These are phyloP conservation scores for Aegotheles bennettii DNA, from an alignment of 2,113 vertebrate genomes.

Conservation along the genomic window DNA sequence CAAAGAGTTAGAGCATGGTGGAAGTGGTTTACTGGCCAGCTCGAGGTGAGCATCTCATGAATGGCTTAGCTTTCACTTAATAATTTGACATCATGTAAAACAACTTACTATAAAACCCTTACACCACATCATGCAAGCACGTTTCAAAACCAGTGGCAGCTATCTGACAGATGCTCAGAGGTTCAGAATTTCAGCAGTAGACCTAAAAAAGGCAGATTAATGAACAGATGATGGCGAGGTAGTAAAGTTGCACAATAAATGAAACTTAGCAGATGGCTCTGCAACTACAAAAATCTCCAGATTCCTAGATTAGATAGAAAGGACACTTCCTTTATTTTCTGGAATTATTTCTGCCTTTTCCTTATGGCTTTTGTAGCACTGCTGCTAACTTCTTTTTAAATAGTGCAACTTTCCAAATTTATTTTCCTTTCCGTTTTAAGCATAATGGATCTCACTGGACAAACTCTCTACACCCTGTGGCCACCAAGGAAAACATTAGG, in stretches of 20 bases:
- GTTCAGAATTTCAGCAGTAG: conserved; percentile 17
- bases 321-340: conserved; percentile 23
- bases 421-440: conserved; percentile 51
- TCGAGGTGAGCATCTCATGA: background rate
- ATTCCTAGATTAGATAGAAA: conserved; percentile 6
- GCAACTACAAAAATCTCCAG: conserved; percentile 43
- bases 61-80: background rate
- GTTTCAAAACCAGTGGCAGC: background rate
- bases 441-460: conserved; percentile 35
- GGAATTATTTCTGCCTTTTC: conserved; percentile 38
- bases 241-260: conserved; percentile 44
- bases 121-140: background rate
- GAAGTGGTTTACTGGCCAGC: background rate
- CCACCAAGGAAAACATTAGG: conserved; percentile 44
- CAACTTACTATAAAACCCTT: background rate
- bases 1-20: background rate
- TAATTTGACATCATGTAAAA: rapidly evolving
- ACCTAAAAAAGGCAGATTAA: conserved; percentile 52
- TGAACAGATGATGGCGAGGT: conserved; percentile 30
- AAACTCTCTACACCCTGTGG: conserved; percentile 40
- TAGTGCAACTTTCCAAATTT: conserved; percentile 13
- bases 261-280: conserved; percentile 57
- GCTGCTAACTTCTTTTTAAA: background rate
- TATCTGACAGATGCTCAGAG: conserved; percentile 42
- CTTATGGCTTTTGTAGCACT: background rate